A percentile compares a stretch with the other conserved stretches of the same genome.
These are phyloP conservation scores for Clarias batrachus DNA, from an alignment of 2,113 vertebrate species.

Conservation along the genomic window DNA sequence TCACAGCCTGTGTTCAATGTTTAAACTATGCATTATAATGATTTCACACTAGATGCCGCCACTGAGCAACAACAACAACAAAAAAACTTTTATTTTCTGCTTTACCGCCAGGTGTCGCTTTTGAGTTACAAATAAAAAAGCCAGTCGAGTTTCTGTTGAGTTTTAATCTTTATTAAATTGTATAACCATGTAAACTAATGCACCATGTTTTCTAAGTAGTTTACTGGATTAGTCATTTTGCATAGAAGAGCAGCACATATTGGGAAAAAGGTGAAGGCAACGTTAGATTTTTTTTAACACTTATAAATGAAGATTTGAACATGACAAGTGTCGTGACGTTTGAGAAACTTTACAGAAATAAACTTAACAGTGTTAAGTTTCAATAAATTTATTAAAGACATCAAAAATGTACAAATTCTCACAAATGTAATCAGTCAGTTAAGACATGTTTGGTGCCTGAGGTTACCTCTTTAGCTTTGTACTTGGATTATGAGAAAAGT, in stretches of 20 bases:
- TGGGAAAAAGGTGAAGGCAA: background rate
- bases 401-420: background rate
- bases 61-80: background rate
- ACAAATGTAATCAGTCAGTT: conserved; percentile 1
- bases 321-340: background rate
- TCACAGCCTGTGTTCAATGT: background rate
- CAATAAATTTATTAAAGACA: background rate
- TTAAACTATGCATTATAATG: background rate
- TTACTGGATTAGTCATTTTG: conserved; percentile 13
- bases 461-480: background rate
- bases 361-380: background rate
- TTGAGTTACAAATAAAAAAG: background rate
- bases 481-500: background rate
- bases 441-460: background rate
- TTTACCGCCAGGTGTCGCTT: background rate
- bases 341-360: background rate
- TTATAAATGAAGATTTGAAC: background rate
- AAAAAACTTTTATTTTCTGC: background rate
- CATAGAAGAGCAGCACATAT: background rate
- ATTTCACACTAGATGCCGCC: conserved; percentile 1
- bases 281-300: background rate
- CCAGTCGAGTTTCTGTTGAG: too few relatives aligned
- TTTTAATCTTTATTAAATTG: background rate
- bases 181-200: background rate
- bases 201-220: conserved; percentile 9